Base-by-base conservation (phyloP, 2,797 vertebrate species). In the Tamandua tetradactyla region DNA sequence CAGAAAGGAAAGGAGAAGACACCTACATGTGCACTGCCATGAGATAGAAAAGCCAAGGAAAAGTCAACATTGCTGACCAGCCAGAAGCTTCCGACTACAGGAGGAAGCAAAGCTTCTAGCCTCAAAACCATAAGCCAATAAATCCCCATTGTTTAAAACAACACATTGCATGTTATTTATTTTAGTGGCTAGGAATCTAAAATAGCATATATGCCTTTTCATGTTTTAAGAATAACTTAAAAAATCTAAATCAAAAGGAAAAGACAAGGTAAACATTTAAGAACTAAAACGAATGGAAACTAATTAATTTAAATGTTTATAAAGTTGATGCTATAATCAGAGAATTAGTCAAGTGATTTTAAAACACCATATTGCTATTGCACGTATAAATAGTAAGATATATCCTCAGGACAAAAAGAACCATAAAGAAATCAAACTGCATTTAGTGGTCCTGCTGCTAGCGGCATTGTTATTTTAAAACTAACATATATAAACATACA, bases 321-420 rank as follows among this genome's bases (percentile, higher is more conserved):
- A 49, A 66, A 80, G 35, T 80, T 62, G 17, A 27, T 72, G 44
- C 30, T 64, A 81, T 71, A 74, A 69, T 23, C 61, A 90, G 32
- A 94, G 14, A 66, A 75, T 59, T 87, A 49, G 7, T 30, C 35
- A 95, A 87, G 35, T 87, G n/a, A 95, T 59, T 81, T 88, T 61
- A 91, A 87, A 94, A 93, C 22, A 92, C 35, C 49, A 2, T n/a
- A 35, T 52, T 85, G 22, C 23, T 23, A 81, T 17, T 44, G 44
- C 44, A 85, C 40, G 72, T 66, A 61, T 89, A 40, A n/a, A 44
- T 78, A 75, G 32, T 59, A 88, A 85, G 79, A 84, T 59, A 85
- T 9, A 80, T 30, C 44, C 23, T n/a, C 14, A 42, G 66, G 66
- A 61, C 15, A 71, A 82, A 75, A 91, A 92, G 22, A 76, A 75